Conservation (phyloP, 92 coral and sea anemone genomes). For the Porites rus region DNA sequence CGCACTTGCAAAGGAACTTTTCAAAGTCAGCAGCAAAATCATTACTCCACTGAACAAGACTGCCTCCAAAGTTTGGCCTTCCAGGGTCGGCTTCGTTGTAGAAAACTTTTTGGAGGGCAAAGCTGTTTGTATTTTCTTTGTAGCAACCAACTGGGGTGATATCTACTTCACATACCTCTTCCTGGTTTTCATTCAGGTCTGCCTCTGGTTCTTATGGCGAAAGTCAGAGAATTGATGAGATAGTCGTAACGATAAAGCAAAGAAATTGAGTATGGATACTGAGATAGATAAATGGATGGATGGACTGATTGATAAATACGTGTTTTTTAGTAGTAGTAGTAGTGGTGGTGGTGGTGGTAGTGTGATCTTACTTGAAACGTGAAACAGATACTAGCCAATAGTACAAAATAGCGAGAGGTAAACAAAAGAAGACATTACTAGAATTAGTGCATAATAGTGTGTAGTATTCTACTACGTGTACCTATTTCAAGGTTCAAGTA, state of each 20-base stretch:
- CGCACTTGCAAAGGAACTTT: slow-evolving; percentile 67
- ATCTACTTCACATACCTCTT: slow-evolving; percentile 43
- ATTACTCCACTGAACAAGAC: slow-evolving; percentile 3
- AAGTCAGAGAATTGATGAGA: not conserved
- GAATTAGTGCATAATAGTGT: no score
- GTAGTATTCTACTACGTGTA: no score
- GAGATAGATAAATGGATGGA: not conserved
- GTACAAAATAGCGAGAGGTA: no score
- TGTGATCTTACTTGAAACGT: no score
- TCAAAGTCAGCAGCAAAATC: slow-evolving; percentile 39
- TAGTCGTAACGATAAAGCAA: not conserved
- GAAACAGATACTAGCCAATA: no score
- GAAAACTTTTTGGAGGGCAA: slow-evolving; percentile 38
- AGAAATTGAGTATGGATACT: not conserved
- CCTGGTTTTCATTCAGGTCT: not conserved
- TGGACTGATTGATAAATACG: not conserved
- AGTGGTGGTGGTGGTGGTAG: no score
- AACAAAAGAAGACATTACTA: no score
- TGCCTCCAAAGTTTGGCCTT: slow-evolving; percentile 46
- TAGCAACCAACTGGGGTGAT: slow-evolving; percentile 56
- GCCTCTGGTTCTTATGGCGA: not conserved
- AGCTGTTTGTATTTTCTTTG: slow-evolving; percentile 39
- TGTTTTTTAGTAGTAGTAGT: no score
- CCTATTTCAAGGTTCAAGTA: no score
- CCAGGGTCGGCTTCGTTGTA: slow-evolving; percentile 37